Percentiles rank a stretch among this genome's conserved stretches.
phyloP scores from a whole-genome alignment of 2,888 invertebrate species.

The Anodontia alba region DNA sequence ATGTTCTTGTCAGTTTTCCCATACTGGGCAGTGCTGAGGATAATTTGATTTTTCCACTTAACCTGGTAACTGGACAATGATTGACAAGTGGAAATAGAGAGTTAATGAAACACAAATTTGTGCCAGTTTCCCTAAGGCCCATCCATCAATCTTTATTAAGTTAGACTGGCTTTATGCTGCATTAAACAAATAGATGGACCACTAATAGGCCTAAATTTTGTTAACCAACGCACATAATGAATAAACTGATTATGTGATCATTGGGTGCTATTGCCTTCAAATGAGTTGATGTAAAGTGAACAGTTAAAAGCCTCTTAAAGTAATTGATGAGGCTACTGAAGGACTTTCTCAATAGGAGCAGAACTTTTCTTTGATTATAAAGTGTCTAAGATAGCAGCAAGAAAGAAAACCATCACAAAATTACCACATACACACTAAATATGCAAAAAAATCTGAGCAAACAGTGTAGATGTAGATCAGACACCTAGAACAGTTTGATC shows the following conservation, averaged over 20 bases:
- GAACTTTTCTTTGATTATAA: neutral
- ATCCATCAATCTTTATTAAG: slow-evolving; percentile 33
- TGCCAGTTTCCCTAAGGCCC: slow-evolving; percentile 24
- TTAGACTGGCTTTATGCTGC: slow-evolving; percentile 14
- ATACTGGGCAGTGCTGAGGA: slow-evolving; percentile 9
- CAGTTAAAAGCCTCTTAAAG: slow-evolving; percentile 8
- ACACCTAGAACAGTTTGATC: too few species aligned
- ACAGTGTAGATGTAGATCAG: too few species aligned
- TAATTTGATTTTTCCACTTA: slow-evolving; percentile 16
- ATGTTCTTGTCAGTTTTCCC: slow-evolving; percentile 12
- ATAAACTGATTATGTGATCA: slow-evolving; percentile 18
- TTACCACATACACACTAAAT: too few species aligned
- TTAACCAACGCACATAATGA: slow-evolving; percentile 13
- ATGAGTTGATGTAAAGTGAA: slow-evolving; percentile 5
- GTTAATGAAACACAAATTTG: slow-evolving; percentile 52
- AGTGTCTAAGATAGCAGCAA: too few species aligned
- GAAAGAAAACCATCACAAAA: too few species aligned
- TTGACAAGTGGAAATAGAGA: slow-evolving; percentile 41
- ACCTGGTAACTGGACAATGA: slow-evolving; percentile 40
- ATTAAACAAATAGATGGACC: slow-evolving; percentile 17
- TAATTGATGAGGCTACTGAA: neutral
- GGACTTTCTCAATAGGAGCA: too few species aligned
- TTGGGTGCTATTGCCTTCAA: neutral
- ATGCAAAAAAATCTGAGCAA: too few species aligned
- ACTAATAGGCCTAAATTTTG: slow-evolving; percentile 13